Percentiles rank a stretch among this genome's conserved stretches.
Conservation (phyloP, 1,140 invertebrate genomes). For the Aricia agestis region DNA sequence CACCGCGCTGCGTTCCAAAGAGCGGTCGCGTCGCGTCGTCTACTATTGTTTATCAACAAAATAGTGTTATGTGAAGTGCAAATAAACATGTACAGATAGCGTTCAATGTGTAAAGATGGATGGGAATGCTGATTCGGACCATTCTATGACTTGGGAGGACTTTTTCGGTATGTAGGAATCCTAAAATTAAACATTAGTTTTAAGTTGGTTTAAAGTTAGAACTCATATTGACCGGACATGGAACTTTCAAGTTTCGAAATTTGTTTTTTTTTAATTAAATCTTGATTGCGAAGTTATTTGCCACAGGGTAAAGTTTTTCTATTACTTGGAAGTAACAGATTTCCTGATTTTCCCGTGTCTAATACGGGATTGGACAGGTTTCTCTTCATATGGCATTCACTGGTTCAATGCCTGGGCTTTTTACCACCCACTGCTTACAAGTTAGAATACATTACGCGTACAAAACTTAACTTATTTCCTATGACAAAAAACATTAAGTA, state of each 20-base stretch:
- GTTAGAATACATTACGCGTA: slow-evolving; percentile 27
- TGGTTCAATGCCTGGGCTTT: slow-evolving; percentile 38
- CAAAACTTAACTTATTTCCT: neutral
- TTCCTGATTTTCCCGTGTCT: slow-evolving; percentile 46
- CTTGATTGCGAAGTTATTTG: neutral
- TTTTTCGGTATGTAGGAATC: slow-evolving; percentile 73
- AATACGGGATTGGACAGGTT: slow-evolving; percentile 49
- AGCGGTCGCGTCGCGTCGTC: slow-evolving; percentile 30
- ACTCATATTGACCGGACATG: neutral
- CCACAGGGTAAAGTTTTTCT: neutral
- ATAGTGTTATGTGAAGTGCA: slow-evolving; percentile 39
- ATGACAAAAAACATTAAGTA: slow-evolving; percentile 1
- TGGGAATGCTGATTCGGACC: slow-evolving; percentile 72
- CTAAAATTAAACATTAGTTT: slow-evolving; percentile 12
- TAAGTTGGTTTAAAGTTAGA: neutral
- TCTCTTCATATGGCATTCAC: slow-evolving; percentile 51
- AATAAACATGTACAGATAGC: slow-evolving; percentile 41
- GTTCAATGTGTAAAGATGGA: slow-evolving; percentile 62
- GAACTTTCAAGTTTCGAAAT: slow-evolving; percentile 12
- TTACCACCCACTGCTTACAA: slow-evolving; percentile 32
- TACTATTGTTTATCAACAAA: slow-evolving; percentile 54
- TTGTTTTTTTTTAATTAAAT: slow-evolving; percentile 15
- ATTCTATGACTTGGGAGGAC: slow-evolving; percentile 76
- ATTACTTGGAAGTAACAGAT: neutral
- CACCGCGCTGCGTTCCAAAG: slow-evolving; percentile 41